Evolutionary conservation across 2,113 vertebrate genomes (phyloP), one percentile per base, ranked within the genome.

Genomic region (Gasterosteus aculeatus): DNA sequence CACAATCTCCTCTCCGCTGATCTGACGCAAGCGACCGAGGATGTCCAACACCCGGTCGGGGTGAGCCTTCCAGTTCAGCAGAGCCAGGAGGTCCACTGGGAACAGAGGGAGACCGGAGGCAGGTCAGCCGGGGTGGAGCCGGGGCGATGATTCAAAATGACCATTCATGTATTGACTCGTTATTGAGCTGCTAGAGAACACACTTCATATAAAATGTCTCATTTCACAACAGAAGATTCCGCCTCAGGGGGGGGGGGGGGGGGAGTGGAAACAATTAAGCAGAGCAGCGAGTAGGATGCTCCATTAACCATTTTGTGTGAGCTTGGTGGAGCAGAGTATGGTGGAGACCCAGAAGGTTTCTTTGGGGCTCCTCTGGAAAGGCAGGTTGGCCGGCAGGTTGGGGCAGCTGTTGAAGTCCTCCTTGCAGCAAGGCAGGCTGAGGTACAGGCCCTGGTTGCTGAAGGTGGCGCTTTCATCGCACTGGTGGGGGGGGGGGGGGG

Each of bases 391-490:
- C 5, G 97, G 96, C 85, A 97, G 94, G 84, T 95, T 96, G 78
- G 97, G 95, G 78, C 97, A 98, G 89, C 96, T 96, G 14, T 95
- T 97, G 87, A 96, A 96, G 90, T 99, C 97, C 78, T 98, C 97
- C 81, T 97, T 97, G 90, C 97, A 98, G 94, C 97, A 98, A 42
- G 97, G 97, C 56, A 98, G 93, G 77, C 96, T 97, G 90, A 99
- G 93, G 93, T 99, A 99, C 16, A 98, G 93, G 0, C 97, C 97
- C 35, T 98, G 97, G 85, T 99, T 98, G 91, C 96, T 98, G 86
- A 99, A 98, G 0, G 96, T 97, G 92, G 96, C 95, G 41, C 96
- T 98, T 91, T 99, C 97, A 72, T 99, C 97, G 77, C 97, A 99
- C 97, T 99, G 78, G 0, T 69, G 15, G 54, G 26, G 1, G 7